phyloP scores from a whole-genome alignment of 2,113 vertebrate species.

The Datnioides undecimradiatus region DNA sequence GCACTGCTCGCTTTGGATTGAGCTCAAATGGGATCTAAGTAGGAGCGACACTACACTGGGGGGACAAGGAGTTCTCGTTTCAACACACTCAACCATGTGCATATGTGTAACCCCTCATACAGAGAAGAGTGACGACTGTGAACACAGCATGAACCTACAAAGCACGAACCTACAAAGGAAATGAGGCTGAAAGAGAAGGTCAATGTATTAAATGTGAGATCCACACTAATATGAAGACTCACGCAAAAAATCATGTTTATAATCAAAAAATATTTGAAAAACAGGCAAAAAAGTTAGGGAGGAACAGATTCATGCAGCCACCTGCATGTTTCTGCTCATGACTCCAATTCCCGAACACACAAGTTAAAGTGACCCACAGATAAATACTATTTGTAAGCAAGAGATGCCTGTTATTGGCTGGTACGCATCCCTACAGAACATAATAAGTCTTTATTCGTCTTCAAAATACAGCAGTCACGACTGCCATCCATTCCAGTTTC shows the following conservation, averaged over 20 bases:
- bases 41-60: constrained; percentile 56
- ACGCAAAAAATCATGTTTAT: no score
- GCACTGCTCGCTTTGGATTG: constrained; percentile 69
- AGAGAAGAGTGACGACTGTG: constrained; percentile 1
- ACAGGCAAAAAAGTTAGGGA: not conserved
- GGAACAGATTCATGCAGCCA: not conserved
- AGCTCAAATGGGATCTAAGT: constrained; percentile 63
- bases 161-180: constrained; percentile 1
- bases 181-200: not conserved
- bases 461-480: constrained; percentile 40
- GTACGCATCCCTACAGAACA: not conserved
- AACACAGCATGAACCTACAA: not conserved
- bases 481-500: constrained; percentile 24
- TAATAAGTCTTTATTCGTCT: constrained; percentile 30
- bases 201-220: constrained; percentile 7
- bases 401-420: not conserved
- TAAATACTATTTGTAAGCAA: constrained; percentile 12
- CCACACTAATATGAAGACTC: not conserved
- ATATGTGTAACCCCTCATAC: constrained; percentile 5
- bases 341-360: constrained; percentile 2
- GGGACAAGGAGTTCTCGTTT: constrained; percentile 39
- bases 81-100: constrained; percentile 13
- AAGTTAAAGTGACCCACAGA: not conserved
- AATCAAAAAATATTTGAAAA: not conserved
- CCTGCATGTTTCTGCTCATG: not conserved